Evolutionary conservation across 2,113 vertebrate species (phyloP), one percentile per base, ranked within the genome.

Genomic region (Dascyllus trimaculatus): DNA sequence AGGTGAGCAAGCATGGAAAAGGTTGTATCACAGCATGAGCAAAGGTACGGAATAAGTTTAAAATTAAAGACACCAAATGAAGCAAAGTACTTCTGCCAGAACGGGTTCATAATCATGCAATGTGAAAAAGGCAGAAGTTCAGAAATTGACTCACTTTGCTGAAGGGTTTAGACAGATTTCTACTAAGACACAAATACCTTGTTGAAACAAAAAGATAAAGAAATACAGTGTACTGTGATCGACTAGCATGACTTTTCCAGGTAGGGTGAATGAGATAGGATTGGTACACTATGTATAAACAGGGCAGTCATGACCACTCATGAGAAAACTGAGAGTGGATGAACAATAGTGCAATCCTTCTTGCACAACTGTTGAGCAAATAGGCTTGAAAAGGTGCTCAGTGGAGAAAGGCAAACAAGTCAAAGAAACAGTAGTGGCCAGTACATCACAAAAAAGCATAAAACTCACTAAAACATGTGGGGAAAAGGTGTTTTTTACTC

Each of bases 321-420:
- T 51, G 51, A 51, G 35, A 65, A 66, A 59, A 52, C 1, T 77
- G 4, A 49, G 59, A 67, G 19, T 21, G 59, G 29, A 57, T 26
- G 11, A n/a, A 82, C n/a, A 46, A 85, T 46, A 61, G 61, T 1
- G 40, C 29, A 82, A 83, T 79, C 54, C 61, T 35, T 84, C 38
- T 84, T 84, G 71, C 80, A 82, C 78, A 84, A 84, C 6, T 58
- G 49, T 79, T 72, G 49, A 59, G 71, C 51, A 88, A 83, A 82
- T 38, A 75, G 64, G 43, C 56, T n/a, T 71, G 70, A 75, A 66
- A 67, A 80, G 49, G 71, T 81, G 71, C 56, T 85, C 48, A n/a
- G 9, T 45, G 2, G 32, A 80, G 51, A 77, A 89, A 90, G 87
- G 88, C 84, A 85, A 86, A 71, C 22, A 80, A 72, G 57, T 71